Conservation (phyloP, 2,113 vertebrate genomes). For the Propithecus coquereli region DNA sequence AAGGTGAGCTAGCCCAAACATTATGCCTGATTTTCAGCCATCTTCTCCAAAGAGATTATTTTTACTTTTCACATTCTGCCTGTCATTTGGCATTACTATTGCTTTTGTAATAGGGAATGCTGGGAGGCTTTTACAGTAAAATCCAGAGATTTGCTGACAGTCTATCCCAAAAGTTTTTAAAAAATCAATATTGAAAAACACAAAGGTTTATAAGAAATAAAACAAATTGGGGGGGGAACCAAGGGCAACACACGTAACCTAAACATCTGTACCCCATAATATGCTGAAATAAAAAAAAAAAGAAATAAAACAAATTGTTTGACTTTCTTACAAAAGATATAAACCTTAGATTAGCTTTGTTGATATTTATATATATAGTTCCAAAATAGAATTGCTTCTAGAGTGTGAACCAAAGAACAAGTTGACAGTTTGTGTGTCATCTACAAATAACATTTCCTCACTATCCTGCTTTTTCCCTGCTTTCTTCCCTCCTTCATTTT, state of each 20-base stretch:
- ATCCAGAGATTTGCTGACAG: constrained; percentile 8
- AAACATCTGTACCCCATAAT: too few species aligned
- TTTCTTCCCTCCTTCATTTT: constrained; percentile 36
- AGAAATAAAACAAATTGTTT: neutral
- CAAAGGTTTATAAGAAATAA: neutral
- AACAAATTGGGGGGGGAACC: too few species aligned
- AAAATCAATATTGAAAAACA: constrained; percentile 20
- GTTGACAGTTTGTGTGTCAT: neutral
- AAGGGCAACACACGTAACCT: too few species aligned
- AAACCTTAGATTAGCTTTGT: neutral
- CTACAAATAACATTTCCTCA: neutral
- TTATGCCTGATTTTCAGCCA: neutral
- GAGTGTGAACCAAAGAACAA: constrained; percentile 13
- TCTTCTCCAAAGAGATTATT: constrained; percentile 10
- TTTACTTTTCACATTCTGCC: neutral
- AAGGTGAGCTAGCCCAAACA: constrained; percentile 85
- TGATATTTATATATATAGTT: neutral
- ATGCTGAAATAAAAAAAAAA: neutral
- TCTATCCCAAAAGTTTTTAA: neutral
- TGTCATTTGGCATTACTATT: neutral
- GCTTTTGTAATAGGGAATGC: neutral
- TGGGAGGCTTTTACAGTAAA: neutral
- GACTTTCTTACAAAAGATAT: neutral
- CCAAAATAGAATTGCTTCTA: constrained; percentile 47
- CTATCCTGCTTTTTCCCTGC: neutral